Evolutionary conservation across 2,797 vertebrate species (phyloP).

Genomic region (Parauchenoglanis ngamensis): DNA sequence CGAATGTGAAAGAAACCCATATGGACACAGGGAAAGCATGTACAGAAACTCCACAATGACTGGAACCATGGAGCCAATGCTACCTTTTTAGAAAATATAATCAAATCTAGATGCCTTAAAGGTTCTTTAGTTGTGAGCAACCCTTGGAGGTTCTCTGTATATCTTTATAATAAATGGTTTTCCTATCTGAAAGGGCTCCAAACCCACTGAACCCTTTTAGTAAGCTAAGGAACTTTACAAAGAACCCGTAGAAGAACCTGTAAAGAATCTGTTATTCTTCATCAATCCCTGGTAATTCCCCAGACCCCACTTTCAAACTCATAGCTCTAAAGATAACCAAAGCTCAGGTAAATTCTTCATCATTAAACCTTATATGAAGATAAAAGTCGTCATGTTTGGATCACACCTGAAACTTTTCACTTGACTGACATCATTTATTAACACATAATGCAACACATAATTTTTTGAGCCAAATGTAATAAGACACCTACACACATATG

Average conservation of each 20-base stretch:
- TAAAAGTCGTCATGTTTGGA: neutral
- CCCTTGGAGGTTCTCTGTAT: neutral
- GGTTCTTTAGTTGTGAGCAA: neutral
- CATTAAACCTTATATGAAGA: neutral
- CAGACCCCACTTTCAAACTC: neutral
- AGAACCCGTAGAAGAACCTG: neutral
- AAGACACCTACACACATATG: neutral
- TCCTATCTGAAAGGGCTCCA: neutral
- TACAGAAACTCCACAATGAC: neutral
- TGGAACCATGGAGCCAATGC: neutral
- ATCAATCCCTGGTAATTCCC: neutral
- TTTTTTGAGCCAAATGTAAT: neutral
- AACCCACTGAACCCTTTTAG: neutral
- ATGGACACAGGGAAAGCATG: neutral
- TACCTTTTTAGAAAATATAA: neutral
- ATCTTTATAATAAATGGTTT: neutral
- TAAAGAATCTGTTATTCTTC: neutral
- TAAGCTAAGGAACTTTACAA: neutral
- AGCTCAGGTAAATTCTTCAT: neutral
- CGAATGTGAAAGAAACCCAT: neutral
- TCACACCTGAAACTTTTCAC: neutral
- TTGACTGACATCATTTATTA: conserved; percentile 1
- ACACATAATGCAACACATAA: neutral
- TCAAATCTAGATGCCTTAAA: neutral
- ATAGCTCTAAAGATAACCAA: neutral